A percentile compares a stretch with the other conserved stretches of the same genome.
Conservation (phyloP, 1,140 invertebrate genomes). For the Artemia franciscana region DNA sequence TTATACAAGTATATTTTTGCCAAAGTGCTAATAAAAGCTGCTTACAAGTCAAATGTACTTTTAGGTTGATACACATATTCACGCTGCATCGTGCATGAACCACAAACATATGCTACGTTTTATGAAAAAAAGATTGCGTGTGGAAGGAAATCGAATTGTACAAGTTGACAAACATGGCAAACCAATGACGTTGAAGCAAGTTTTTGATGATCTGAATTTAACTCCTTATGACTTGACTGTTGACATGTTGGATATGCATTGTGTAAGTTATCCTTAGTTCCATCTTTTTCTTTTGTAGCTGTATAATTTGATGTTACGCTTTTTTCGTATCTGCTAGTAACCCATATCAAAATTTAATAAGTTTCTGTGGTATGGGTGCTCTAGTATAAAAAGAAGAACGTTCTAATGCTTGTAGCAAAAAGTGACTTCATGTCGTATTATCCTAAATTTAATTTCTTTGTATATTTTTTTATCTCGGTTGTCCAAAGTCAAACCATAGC, state of each 20-base stretch:
- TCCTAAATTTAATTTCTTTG: too few relatives aligned
- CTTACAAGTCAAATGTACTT: too few relatives aligned
- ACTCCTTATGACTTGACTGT: conserved; percentile 95
- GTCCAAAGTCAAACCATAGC: too few relatives aligned
- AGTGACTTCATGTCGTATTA: too few relatives aligned
- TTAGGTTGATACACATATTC: conserved; percentile 94
- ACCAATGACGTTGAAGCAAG: conserved; percentile 68
- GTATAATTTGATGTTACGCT: too few relatives aligned
- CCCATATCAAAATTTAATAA: too few relatives aligned
- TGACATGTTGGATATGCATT: conserved; percentile 98
- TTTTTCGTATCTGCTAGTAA: too few relatives aligned
- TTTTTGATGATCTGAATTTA: conserved; percentile 94
- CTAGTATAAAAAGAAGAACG: background rate
- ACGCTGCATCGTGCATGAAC: conserved; percentile 98
- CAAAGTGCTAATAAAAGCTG: too few relatives aligned
- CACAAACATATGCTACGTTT: conserved; percentile 95
- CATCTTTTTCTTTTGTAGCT: conserved; percentile 1
- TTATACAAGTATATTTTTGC: too few relatives aligned
- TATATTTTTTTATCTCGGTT: too few relatives aligned
- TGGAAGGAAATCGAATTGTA: conserved; percentile 64
- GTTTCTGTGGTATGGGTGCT: background rate
- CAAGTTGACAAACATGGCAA: conserved; percentile 41
- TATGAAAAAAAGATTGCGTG: conserved; percentile 94
- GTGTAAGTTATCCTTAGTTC: conserved; percentile 32
- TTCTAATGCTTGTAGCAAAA: too few relatives aligned